Percentiles rank a stretch among this genome's conserved stretches.
Conservation (phyloP, 1,140 invertebrate species). For the Trinorchestia longiramus region DNA sequence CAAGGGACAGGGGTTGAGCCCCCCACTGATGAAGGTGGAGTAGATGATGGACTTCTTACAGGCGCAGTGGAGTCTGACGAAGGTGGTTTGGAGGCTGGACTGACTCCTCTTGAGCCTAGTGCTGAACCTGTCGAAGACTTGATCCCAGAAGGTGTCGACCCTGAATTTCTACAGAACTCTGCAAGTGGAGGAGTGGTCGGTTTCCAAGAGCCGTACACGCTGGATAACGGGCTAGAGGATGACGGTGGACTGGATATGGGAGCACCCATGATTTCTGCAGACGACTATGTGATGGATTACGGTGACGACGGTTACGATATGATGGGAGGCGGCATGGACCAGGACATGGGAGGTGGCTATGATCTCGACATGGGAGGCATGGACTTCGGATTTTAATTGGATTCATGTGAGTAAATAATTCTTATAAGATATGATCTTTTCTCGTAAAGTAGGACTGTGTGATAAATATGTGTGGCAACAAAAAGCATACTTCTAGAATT, state of each 20-base stretch:
- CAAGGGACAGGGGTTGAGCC: background rate
- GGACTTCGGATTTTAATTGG: background rate
- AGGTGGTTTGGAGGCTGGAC: slow-evolving; percentile 19
- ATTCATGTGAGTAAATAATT: background rate
- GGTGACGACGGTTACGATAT: slow-evolving; percentile 36
- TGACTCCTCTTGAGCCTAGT: background rate
- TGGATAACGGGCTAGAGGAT: background rate
- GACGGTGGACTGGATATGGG: background rate
- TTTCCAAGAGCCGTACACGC: background rate
- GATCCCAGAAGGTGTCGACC: slow-evolving; percentile 6
- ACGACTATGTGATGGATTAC: background rate
- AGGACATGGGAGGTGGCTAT: slow-evolving; percentile 39
- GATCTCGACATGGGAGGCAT: slow-evolving; percentile 9
- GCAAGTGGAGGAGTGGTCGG: background rate
- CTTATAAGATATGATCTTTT: background rate
- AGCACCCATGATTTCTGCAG: background rate
- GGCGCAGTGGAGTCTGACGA: background rate
- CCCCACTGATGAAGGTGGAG: background rate
- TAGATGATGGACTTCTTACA: slow-evolving; percentile 17
- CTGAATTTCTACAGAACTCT: background rate
- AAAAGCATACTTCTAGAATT: background rate
- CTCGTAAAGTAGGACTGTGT: background rate
- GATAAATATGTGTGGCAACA: background rate
- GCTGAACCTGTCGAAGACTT: background rate
- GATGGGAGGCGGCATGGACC: background rate